phyloP scores from a whole-genome alignment of 2,797 vertebrate species.

The Onychomys arenicola region DNA sequence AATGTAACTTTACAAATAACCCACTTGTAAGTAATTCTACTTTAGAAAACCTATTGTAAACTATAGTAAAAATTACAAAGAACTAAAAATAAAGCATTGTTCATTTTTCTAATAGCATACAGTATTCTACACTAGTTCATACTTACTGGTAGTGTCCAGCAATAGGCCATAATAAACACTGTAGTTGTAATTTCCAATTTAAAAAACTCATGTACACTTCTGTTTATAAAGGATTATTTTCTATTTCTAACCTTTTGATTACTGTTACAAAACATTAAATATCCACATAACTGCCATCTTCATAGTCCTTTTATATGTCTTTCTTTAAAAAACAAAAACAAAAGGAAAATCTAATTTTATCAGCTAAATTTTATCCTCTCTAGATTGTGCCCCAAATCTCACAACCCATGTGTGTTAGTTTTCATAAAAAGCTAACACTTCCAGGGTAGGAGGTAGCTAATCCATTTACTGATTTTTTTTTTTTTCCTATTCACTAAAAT shows the following conservation, averaged over 20 bases:
- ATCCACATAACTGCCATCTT: conserved; percentile 23
- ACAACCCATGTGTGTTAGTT: background rate
- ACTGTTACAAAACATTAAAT: conserved; percentile 34
- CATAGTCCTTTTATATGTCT: background rate
- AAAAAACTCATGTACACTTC: conserved; percentile 54
- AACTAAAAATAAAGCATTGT: conserved; percentile 64
- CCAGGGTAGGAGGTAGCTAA: background rate
- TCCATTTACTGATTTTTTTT: conserved; percentile 57
- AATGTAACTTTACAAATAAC: conserved; percentile 64
- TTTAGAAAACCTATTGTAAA: conserved; percentile 59
- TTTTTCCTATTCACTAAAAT: conserved; percentile 24
- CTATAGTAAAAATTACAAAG: conserved; percentile 63
- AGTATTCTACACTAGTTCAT: conserved; percentile 49
- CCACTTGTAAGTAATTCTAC: conserved; percentile 58
- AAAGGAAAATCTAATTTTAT: conserved; percentile 44
- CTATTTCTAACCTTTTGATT: conserved; percentile 52
- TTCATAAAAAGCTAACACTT: conserved; percentile 62
- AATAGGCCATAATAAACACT: conserved; percentile 72
- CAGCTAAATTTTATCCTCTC: conserved; percentile 17
- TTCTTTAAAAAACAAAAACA: background rate
- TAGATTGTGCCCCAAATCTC: conserved; percentile 39
- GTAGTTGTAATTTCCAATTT: conserved; percentile 61
- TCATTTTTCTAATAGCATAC: conserved; percentile 26
- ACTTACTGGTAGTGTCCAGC: conserved; percentile 73
- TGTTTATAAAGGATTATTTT: conserved; percentile 61